Evolutionary conservation across 2,797 vertebrate genomes (phyloP), one percentile per base, ranked within the genome.

Genomic region (Eulemur mongoz): DNA sequence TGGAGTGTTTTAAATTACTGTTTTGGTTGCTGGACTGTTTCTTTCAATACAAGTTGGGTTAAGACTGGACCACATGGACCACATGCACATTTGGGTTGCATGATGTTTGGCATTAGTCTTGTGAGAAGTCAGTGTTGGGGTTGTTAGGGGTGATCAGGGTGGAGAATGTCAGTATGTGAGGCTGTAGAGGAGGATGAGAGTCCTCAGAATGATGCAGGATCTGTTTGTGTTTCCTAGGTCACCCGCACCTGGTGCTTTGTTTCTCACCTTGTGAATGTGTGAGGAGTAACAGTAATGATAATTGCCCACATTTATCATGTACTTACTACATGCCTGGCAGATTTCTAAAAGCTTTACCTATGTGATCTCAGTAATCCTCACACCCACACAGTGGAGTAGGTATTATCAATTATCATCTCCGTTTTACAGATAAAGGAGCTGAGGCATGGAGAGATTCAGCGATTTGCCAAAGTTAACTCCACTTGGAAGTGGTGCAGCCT

Each of bases 1-100:
- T 93, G 54, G n/a, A 96, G 25, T 20, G 43, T 38, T 90, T 94
- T 27, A 52, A 27, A 30, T 93, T 83, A 82, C 43, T 79, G 94
- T 75, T 75, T 63, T 43, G 79, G 63, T 79, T 89, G 57, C 15
- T 69, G 38, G 43, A 38, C 27, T 80, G 15, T 89, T 93, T 85
- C 7, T 95, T 84, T 84, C 27, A 82, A 0, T 52, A 12, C 27
- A 43, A 80, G 32, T 35, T 76, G 38, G 30, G 27, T 25, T 9
- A 67, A 73, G 52, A 35, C 25, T 89, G 59, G 70, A 13, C 17
- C 35, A 72, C 1, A 5, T 18, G n/a, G 52, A 7, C 23, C 9
- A 14, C 59, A 35, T 75, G 32, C 59, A 11, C 35, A 65, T 13
- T 54, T 75, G 79, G 69, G 50, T 85, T 76, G 48, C 35, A 0